phyloP scores from a whole-genome alignment of 2,797 vertebrate genomes.

The Erithacus rubecula region DNA sequence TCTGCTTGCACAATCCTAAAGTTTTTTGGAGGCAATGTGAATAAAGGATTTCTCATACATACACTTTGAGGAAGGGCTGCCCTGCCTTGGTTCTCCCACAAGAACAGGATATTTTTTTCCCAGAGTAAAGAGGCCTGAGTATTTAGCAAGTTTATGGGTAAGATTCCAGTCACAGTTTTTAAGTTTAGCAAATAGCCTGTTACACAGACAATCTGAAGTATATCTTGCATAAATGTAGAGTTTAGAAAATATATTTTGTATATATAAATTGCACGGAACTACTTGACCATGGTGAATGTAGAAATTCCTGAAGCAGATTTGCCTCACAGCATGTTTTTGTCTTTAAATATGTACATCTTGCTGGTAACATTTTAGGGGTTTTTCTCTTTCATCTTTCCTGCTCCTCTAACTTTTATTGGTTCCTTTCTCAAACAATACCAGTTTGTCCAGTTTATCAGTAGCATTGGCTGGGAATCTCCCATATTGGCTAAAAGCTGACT shows the following conservation, averaged over 20 bases:
- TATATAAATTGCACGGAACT: background rate
- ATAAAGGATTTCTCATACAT: background rate
- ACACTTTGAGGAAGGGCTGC: background rate
- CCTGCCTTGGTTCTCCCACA: background rate
- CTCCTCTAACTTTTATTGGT: background rate
- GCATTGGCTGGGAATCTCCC: background rate
- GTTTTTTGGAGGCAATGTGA: background rate
- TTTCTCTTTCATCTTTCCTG: background rate
- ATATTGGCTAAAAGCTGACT: background rate
- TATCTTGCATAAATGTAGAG: background rate
- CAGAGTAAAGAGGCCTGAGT: background rate
- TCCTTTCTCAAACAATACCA: background rate
- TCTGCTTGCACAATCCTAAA: background rate
- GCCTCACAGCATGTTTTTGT: background rate
- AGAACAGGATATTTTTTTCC: background rate
- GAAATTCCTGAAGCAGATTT: background rate
- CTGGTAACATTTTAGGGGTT: background rate
- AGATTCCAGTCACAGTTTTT: background rate
- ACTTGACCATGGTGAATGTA: fast-evolving
- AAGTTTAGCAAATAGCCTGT: background rate
- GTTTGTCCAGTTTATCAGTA: background rate
- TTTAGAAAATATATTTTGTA: background rate
- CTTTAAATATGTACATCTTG: background rate
- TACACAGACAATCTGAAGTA: background rate
- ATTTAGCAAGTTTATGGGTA: background rate